Evolutionary conservation across 2,888 invertebrate species (phyloP).

Genomic region (Ormia ochracea): DNA sequence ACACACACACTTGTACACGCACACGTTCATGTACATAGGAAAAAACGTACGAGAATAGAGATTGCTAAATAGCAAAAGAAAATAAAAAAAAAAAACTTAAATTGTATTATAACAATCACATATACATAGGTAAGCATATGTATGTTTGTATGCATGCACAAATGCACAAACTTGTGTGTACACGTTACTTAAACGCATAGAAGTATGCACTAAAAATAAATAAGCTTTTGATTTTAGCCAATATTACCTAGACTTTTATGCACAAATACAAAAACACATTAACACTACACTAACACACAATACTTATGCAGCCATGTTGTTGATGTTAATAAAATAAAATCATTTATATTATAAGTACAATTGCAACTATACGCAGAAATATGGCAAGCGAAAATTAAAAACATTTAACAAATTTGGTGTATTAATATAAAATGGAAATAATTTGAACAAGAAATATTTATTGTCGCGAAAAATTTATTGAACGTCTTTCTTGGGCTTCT

Average conservation of each 20-base stretch:
- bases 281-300: background rate
- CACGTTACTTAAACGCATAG: constrained; percentile 46
- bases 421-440: too few relatives aligned
- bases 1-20: background rate
- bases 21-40: background rate
- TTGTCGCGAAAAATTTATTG: too few relatives aligned
- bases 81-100: constrained; percentile 22
- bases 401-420: too few relatives aligned
- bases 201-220: constrained; percentile 62
- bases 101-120: background rate
- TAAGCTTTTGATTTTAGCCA: constrained; percentile 63
- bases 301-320: constrained; percentile 2
- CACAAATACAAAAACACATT: background rate
- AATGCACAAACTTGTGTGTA: too few relatives aligned
- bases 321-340: constrained; percentile 53
- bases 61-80: constrained; percentile 14
- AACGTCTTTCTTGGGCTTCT: too few relatives aligned
- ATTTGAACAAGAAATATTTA: too few relatives aligned
- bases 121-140: constrained; percentile 12
- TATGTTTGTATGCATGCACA: too few relatives aligned
- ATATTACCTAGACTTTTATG: constrained; percentile 33
- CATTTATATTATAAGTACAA: constrained; percentile 33
- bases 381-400: background rate
- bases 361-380: background rate
- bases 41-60: too few relatives aligned